Evolutionary conservation across 2,797 vertebrate species (phyloP).

Genomic region (Hybognathus amarus): DNA sequence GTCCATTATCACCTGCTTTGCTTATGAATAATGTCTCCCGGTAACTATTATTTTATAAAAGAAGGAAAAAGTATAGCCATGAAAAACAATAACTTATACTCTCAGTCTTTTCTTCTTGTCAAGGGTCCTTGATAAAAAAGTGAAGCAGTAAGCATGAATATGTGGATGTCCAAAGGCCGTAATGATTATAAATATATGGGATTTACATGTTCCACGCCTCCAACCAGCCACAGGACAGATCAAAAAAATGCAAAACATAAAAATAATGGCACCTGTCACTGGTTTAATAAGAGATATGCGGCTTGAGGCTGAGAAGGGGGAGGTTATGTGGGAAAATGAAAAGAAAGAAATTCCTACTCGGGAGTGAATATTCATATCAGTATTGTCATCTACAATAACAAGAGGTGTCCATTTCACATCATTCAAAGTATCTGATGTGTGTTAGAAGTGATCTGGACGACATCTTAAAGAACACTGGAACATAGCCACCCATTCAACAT

Average conservation of each 20-base stretch:
- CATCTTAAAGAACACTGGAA: constrained; percentile 38
- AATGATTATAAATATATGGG: constrained; percentile 75
- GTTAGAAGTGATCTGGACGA: constrained; percentile 31
- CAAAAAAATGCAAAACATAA: constrained; percentile 61
- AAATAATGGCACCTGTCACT: constrained; percentile 59
- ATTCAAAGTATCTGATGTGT: constrained; percentile 28
- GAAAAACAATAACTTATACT: constrained; percentile 76
- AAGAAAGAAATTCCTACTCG: constrained; percentile 31
- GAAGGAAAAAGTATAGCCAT: constrained; percentile 66
- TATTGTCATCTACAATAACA: constrained; percentile 42
- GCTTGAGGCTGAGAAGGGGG: constrained; percentile 25
- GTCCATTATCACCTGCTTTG: constrained; percentile 62
- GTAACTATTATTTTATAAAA: constrained; percentile 65
- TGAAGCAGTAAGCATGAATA: constrained; percentile 69
- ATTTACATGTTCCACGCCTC: constrained; percentile 72
- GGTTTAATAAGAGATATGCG: constrained; percentile 47
- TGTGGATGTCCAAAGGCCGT: constrained; percentile 67
- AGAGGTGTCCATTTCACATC: constrained; percentile 38
- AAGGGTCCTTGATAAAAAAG: constrained; percentile 74
- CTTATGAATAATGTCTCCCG: constrained; percentile 61
- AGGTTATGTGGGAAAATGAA: constrained; percentile 3
- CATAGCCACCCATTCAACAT: constrained; percentile 29
- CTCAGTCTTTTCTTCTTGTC: constrained; percentile 72
- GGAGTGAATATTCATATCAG: constrained; percentile 50
- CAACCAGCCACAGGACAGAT: constrained; percentile 62